Evolutionary conservation across 1,140 invertebrate genomes (phyloP).

Genomic region (Leptopilina clavipes): DNA sequence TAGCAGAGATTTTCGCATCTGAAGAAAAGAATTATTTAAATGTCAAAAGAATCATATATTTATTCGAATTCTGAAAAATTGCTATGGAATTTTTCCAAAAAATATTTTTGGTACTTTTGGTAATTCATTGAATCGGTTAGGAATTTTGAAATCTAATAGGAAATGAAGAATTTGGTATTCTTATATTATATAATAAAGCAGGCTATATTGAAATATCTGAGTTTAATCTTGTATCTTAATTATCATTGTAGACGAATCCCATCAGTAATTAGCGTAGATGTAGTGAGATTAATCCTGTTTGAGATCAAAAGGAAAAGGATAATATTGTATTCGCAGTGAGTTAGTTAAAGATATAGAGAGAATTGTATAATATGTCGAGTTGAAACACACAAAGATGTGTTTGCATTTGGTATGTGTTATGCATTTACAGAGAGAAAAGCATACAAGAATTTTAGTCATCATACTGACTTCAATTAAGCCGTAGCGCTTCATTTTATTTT

Average conservation of each 20-base stretch:
- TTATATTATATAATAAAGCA: background rate
- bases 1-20: too few relatives aligned
- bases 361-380: background rate
- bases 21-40: too few relatives aligned
- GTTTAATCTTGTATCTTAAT: background rate
- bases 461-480: background rate
- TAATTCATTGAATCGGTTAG: too few relatives aligned
- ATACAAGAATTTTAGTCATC: background rate
- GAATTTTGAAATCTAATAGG: too few relatives aligned
- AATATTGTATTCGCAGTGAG: background rate
- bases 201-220: background rate
- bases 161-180: too few relatives aligned
- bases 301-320: background rate
- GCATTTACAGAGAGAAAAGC: background rate
- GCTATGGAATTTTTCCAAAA: too few relatives aligned
- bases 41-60: too few relatives aligned
- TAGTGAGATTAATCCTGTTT: background rate
- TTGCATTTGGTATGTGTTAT: background rate
- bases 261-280: conserved; percentile 12
- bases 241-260: background rate
- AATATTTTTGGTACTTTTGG: too few relatives aligned
- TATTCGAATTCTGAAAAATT: too few relatives aligned
- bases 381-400: background rate
- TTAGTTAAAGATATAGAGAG: background rate
- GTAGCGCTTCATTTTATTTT: background rate